Base-by-base conservation (phyloP, 2,888 invertebrate species). In the Leuctra nigra region DNA sequence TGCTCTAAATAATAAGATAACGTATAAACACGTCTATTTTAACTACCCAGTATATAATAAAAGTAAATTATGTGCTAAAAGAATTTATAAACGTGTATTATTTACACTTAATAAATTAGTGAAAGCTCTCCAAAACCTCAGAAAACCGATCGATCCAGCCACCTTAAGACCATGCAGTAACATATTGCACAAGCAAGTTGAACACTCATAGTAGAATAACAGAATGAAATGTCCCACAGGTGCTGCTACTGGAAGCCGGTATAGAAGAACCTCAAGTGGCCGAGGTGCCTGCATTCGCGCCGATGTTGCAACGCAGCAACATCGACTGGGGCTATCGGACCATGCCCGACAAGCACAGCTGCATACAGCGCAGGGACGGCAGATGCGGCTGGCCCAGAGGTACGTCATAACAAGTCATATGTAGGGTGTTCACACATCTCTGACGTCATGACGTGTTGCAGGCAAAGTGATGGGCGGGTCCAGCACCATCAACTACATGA, bases 301-400 rank as follows among this genome's bases (percentile, higher is more conserved):
- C 83, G 7, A 72, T 70, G 62, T 69, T 84, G 1, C 80, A 76
- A 55, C 68, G 75, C 1, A 82, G 83, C 20, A 81, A 75, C 64
- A 79, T 86, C 25, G 86, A 87, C 67, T 87, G 87, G 86, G 75
- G 75, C 63, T 87, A 84, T 68, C 71, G 78, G 52, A 85, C 86
- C 0, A 82, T 83, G 65, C 82, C 83, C 0, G 79, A 82, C 57
- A 74, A 79, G 59, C 66, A 77, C 61, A 77, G 79, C 0, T 85
- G 84, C 63, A 70, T 79, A 47, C 79, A 82, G 0, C 75, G 79
- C 63, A 72, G 75, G 39, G 76, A 77, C 1, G 76, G 77, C 14
- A 75, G 77, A 1, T 84, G 84, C 59, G 65, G 73, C 7, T 83
- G 84, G 84, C 77, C 81, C 24, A 76, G 82, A 56, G 87, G 86